Base-by-base conservation (phyloP, 2,113 vertebrate species). In the Lepisosteus osseus region DNA sequence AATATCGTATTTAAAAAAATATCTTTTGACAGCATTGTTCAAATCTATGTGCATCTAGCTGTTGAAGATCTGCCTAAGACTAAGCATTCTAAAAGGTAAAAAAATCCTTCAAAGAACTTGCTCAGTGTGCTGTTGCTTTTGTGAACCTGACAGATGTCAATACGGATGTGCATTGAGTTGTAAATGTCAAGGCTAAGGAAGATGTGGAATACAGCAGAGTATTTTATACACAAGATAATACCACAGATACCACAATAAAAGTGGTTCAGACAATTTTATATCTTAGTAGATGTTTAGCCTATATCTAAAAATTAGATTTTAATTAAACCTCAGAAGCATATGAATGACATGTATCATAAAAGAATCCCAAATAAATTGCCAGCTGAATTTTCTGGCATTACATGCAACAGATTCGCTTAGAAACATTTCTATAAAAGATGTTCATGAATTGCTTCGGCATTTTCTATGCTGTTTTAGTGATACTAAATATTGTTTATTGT, bases 61-160 rank as follows among this genome's bases (percentile, higher is more conserved):
- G 47, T 9, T 51, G 2, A 6, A 14, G 12, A 14, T 59, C 12
- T n/a, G 12, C 14, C 4, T 59, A 2, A n/a, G 57, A 59, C 12
- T 4, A 65, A 65, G 62, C 2, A 15, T 17, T 65, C 9, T 65
- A 29, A 41, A 65, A 65, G 29, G 40, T 3, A 64, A 65, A 43
- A 65, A 29, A 65, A 29, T 17, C n/a, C 62, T 65, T 65, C 29
- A 65, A 65, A 65, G 62, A 15, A 65, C 62, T 5, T 5, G 62
- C 62, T 64, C 62, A 64, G 40, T 64, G 62, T 6, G 17, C 62
- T 64, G 62, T 17, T 65, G 62, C 62, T 12, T 65, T 65, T 65
- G 62, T 65, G 62, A 65, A 65, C n/a, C 62, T 65, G 62, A 65
- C 62, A 65, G 62, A 65, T 65, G 62, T 64, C 62, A 64, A 64